Evolutionary conservation across 2,113 vertebrate species (phyloP).

Genomic region (Salvelinus namaycush): DNA sequence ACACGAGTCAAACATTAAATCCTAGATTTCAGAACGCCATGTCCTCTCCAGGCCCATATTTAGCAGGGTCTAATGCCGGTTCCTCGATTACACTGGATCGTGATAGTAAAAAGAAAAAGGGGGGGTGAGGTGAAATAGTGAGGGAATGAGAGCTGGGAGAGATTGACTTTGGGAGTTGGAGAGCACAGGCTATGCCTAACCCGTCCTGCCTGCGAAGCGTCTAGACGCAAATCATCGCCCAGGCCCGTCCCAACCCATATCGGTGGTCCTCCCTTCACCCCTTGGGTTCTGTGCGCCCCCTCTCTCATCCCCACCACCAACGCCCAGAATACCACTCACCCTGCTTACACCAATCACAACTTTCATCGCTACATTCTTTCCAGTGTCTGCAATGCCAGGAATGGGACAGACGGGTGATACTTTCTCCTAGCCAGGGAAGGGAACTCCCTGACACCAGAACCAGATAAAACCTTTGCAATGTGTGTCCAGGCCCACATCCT

Average conservation of each 20-base stretch:
- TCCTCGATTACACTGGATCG: slow-evolving; percentile 28
- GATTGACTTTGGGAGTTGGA: slow-evolving; percentile 18
- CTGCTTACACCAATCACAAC: slow-evolving; percentile 41
- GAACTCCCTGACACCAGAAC: slow-evolving; percentile 38
- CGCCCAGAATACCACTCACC: slow-evolving; percentile 33
- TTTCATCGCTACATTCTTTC: slow-evolving; percentile 53
- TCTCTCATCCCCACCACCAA: neutral
- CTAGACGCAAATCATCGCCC: slow-evolving; percentile 37
- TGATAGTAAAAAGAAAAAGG: neutral
- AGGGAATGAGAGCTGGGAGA: slow-evolving; percentile 7
- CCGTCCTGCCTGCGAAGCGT: slow-evolving; percentile 40
- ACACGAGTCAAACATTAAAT: neutral
- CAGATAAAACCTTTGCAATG: neutral
- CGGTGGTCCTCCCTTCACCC: neutral
- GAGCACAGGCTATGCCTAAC: slow-evolving; percentile 28
- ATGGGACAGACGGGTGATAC: slow-evolving; percentile 36
- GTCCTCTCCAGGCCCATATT: slow-evolving; percentile 1
- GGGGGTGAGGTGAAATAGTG: slow-evolving; percentile 13
- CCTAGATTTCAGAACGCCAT: neutral
- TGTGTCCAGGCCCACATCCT: neutral
- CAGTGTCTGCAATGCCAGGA: slow-evolving; percentile 38
- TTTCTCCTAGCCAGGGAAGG: slow-evolving; percentile 20
- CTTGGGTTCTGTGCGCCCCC: neutral
- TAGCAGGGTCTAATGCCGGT: neutral
- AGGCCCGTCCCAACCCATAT: neutral